Conservation (phyloP, 2,888 invertebrate species). For the Acholoe squamosa region DNA sequence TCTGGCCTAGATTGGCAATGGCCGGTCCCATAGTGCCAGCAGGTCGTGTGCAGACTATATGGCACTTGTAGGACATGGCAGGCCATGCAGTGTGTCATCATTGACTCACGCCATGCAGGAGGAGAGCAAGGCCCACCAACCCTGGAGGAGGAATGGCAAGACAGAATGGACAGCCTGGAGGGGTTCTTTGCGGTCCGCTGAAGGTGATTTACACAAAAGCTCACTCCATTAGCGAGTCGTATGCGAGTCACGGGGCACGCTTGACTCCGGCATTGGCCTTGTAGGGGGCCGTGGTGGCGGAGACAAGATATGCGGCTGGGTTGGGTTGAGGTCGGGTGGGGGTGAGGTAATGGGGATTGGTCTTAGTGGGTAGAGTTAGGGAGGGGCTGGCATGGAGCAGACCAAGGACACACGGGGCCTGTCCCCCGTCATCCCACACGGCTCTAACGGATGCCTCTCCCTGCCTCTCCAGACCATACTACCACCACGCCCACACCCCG, state of each 20-base stretch:
- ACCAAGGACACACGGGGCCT: conserved; percentile 7
- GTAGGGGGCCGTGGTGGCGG: background rate
- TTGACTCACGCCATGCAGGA: conserved; percentile 21
- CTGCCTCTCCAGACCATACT: too few relatives aligned
- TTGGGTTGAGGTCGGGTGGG: too few relatives aligned
- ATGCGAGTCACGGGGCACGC: conserved; percentile 45
- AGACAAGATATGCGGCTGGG: background rate
- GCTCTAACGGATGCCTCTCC: background rate
- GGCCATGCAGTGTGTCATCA: conserved; percentile 1
- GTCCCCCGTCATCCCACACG: conserved; percentile 29
- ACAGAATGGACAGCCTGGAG: background rate
- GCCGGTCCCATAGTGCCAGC: too few relatives aligned
- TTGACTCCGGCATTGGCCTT: background rate
- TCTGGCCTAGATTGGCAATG: too few relatives aligned
- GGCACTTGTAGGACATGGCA: background rate
- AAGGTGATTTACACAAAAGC: conserved; percentile 40
- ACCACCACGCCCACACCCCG: background rate
- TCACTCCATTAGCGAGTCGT: conserved; percentile 11
- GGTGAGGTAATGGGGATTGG: background rate
- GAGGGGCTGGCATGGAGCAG: conserved; percentile 23
- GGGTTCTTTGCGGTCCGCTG: background rate
- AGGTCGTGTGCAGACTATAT: too few relatives aligned
- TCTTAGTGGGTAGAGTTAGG: background rate
- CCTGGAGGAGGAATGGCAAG: background rate
- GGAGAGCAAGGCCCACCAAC: background rate